Evolutionary conservation across 2,888 invertebrate genomes (phyloP).

Genomic region (Thera britannica): DNA sequence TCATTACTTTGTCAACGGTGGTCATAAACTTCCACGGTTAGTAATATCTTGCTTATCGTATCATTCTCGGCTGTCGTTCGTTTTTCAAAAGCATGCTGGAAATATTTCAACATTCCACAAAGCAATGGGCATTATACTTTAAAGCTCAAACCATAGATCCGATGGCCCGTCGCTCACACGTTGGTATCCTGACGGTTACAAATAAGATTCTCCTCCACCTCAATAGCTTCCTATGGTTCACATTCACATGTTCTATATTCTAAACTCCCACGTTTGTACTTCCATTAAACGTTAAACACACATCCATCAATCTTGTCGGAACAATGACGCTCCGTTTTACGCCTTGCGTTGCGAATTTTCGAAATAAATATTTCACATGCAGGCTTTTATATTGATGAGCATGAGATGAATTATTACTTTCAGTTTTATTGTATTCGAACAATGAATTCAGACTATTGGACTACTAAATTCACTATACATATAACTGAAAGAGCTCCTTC

Average conservation of each 20-base stretch:
- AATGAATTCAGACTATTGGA: conserved; percentile 28
- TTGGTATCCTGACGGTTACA: conserved; percentile 33
- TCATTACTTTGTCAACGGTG: background rate
- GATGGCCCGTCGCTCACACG: conserved; percentile 25
- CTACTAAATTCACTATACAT: conserved; percentile 19
- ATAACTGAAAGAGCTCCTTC: conserved; percentile 30
- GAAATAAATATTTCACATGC: conserved; percentile 47
- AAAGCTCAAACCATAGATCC: conserved; percentile 7
- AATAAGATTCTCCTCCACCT: conserved; percentile 31
- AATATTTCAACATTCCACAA: background rate
- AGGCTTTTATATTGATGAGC: conserved; percentile 48
- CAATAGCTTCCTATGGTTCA: conserved; percentile 55
- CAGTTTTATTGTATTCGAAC: conserved; percentile 57
- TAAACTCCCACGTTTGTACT: conserved; percentile 67
- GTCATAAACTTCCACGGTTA: background rate
- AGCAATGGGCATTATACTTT: conserved; percentile 18
- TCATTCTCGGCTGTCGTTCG: background rate
- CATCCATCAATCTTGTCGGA: conserved; percentile 67
- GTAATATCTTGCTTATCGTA: background rate
- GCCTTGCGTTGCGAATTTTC: conserved; percentile 57
- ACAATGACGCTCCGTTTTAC: conserved; percentile 63
- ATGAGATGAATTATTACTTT: conserved; percentile 51
- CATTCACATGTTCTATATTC: conserved; percentile 80
- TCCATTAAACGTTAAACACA: conserved; percentile 57
- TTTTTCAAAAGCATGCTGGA: background rate